A percentile compares a stretch with the other conserved stretches of the same genome.
Evolutionary conservation across 2,888 invertebrate species (phyloP).

Genomic region (Watsonalla binaria): DNA sequence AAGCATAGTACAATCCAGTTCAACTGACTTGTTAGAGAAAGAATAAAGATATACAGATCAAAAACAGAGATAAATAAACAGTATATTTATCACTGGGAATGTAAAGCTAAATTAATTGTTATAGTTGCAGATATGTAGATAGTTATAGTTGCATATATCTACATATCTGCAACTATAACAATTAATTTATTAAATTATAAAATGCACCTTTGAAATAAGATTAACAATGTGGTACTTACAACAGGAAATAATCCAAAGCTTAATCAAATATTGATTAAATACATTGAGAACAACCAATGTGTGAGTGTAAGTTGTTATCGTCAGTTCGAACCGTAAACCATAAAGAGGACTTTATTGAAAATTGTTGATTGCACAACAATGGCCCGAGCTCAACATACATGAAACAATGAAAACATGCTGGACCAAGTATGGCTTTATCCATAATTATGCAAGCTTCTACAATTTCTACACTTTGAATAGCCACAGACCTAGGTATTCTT

Average conservation of each 20-base stretch:
- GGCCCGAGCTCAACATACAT: conserved; percentile 54
- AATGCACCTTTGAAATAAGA: neutral
- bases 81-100: too few species aligned
- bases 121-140: neutral
- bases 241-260: conserved; percentile 53
- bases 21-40: too few species aligned
- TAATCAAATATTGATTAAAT: conserved; percentile 62
- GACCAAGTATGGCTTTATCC: conserved; percentile 31
- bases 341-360: conserved; percentile 71
- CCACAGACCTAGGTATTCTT: conserved; percentile 4
- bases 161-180: too few species aligned
- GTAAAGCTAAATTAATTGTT: too few species aligned
- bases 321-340: conserved; percentile 49
- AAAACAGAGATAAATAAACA: too few species aligned
- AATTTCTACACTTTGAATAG: conserved; percentile 33
- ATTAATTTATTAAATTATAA: neutral
- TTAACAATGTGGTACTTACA: conserved; percentile 10
- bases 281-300: conserved; percentile 26
- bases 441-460: conserved; percentile 33
- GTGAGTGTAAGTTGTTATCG: conserved; percentile 46
- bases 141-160: too few species aligned
- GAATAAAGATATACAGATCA: too few species aligned
- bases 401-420: conserved; percentile 59
- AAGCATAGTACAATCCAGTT: too few species aligned
- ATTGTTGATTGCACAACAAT: conserved; percentile 73